A percentile compares a stretch with the other conserved stretches of the same genome.
phyloP scores from a whole-genome alignment of 2,888 invertebrate species.

The Cheilosia pagana region DNA sequence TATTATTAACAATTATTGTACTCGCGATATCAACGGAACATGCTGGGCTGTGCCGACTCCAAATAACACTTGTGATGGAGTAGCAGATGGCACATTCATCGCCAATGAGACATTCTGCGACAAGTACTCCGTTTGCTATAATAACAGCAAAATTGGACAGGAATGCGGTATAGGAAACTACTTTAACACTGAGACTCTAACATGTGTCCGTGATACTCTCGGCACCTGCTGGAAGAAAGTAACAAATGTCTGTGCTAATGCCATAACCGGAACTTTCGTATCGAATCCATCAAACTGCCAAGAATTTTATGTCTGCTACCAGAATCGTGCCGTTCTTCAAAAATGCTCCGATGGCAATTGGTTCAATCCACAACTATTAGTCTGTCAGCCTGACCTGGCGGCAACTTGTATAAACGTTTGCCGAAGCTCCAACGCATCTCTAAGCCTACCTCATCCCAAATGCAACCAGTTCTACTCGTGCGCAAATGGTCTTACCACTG shows the following conservation, averaged over 20 bases:
- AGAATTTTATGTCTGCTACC: slow-evolving; percentile 77
- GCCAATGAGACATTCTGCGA: slow-evolving; percentile 47
- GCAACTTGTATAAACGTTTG: slow-evolving; percentile 80
- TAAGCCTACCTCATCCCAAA: slow-evolving; percentile 78
- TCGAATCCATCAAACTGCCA: slow-evolving; percentile 77
- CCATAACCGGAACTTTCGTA: slow-evolving; percentile 77
- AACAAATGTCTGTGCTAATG: slow-evolving; percentile 75
- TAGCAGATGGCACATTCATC: slow-evolving; percentile 47
- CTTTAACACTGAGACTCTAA: slow-evolving; percentile 38
- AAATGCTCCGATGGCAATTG: slow-evolving; percentile 76
- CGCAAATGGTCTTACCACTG: slow-evolving; percentile 74
- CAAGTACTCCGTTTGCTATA: slow-evolving; percentile 58
- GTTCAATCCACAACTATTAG: slow-evolving; percentile 71
- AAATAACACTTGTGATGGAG: slow-evolving; percentile 44
- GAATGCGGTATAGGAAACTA: slow-evolving; percentile 60
- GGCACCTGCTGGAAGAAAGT: slow-evolving; percentile 63
- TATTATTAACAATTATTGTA: slow-evolving; percentile 37
- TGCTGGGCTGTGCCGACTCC: slow-evolving; percentile 44
- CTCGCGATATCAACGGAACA: slow-evolving; percentile 38
- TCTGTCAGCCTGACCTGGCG: slow-evolving; percentile 77
- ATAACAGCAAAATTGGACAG: slow-evolving; percentile 34
- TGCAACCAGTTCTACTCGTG: slow-evolving; percentile 80
- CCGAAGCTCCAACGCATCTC: slow-evolving; percentile 54
- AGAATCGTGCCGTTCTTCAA: slow-evolving; percentile 75
- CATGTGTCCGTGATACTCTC: slow-evolving; percentile 58